Evolutionary conservation across 2,888 invertebrate genomes (phyloP).

Genomic region (Baccha elongata): DNA sequence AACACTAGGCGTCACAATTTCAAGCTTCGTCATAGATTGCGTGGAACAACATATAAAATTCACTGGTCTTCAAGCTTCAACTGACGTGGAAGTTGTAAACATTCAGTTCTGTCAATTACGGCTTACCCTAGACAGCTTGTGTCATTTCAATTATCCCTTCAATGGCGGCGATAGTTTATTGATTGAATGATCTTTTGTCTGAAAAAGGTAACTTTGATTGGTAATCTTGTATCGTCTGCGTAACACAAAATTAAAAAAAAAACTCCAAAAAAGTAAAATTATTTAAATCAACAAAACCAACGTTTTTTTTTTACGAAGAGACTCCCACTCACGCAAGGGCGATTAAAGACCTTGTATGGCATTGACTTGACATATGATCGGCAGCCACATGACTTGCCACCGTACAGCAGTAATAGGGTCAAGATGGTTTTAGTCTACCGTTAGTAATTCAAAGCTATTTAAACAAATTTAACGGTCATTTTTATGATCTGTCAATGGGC

Average conservation of each 20-base stretch:
- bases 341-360: constrained; percentile 33
- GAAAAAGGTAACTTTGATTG: background rate
- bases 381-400: background rate
- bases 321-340: constrained; percentile 31
- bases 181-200: constrained; percentile 10
- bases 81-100: constrained; percentile 14
- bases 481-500: constrained; percentile 14
- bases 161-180: background rate
- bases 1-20: background rate
- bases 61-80: constrained; percentile 4
- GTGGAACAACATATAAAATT: constrained; percentile 9
- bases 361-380: constrained; percentile 22
- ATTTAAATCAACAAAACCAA: constrained; percentile 18
- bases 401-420: constrained; percentile 52
- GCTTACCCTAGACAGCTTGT: constrained; percentile 35
- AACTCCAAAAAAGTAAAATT: constrained; percentile 28
- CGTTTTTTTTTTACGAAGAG: constrained; percentile 4
- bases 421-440: constrained; percentile 45
- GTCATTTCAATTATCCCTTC: constrained; percentile 45
- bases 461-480: constrained; percentile 13
- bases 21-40: constrained; percentile 11
- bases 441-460: constrained; percentile 37
- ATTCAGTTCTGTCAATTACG: constrained; percentile 12
- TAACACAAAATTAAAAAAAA: background rate
- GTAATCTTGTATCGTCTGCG: constrained; percentile 17